Conservation (phyloP, 2,888 invertebrate genomes). For the Dimorphilus gyrociliatus region DNA sequence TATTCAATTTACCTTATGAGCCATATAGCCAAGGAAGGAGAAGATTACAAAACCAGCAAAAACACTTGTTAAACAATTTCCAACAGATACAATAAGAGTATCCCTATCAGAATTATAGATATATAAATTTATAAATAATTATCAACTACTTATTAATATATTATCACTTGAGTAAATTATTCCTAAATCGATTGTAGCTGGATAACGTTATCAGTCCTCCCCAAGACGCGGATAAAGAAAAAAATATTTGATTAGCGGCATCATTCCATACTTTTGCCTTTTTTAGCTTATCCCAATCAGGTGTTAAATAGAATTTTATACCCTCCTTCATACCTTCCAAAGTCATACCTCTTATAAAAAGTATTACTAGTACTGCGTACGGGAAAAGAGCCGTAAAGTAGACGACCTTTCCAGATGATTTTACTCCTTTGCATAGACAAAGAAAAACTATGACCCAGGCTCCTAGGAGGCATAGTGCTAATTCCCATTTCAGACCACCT, state of each 20-base stretch:
- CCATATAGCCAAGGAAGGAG: constrained; percentile 34
- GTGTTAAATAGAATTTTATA: constrained; percentile 27
- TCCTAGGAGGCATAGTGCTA: constrained; percentile 22
- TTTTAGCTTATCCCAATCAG: constrained; percentile 18
- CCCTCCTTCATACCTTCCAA: constrained; percentile 26
- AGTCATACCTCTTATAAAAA: constrained; percentile 29
- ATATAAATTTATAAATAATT: too few relatives aligned
- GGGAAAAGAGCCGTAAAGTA: constrained; percentile 34
- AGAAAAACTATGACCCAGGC: constrained; percentile 33
- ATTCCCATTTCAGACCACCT: constrained; percentile 25
- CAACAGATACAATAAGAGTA: constrained; percentile 27
- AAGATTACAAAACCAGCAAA: constrained; percentile 37
- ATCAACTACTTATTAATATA: too few relatives aligned
- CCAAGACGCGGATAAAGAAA: constrained; percentile 27
- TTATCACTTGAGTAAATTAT: constrained; percentile 19
- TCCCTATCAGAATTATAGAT: too few relatives aligned
- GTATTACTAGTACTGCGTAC: constrained; percentile 28
- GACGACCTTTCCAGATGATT: constrained; percentile 32
- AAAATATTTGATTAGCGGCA: constrained; percentile 32
- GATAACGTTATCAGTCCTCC: constrained; percentile 31
- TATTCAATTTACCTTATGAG: constrained; percentile 24
- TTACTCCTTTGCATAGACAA: constrained; percentile 32
- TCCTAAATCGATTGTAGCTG: constrained; percentile 30
- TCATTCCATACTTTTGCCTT: constrained; percentile 33
- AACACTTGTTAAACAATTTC: constrained; percentile 30